A percentile compares a stretch with the other conserved stretches of the same genome.
Conservation (phyloP, 2,888 invertebrate genomes). For the Caenorhabditis sp. region DNA sequence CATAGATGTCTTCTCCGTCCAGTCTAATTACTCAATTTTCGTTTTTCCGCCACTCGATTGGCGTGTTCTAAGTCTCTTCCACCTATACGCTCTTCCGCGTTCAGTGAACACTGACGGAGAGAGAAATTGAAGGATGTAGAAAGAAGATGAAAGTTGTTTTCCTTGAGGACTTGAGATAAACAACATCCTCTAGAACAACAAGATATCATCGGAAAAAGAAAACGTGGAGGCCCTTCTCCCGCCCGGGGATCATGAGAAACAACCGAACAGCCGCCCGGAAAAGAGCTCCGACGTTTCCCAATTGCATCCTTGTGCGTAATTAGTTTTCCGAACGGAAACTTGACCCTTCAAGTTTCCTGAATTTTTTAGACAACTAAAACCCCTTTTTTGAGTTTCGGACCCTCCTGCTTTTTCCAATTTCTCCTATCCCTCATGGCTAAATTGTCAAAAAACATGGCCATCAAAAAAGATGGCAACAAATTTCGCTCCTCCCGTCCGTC, state of each 20-base stretch:
- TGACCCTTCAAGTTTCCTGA: background rate
- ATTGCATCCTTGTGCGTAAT: slow-evolving; percentile 15
- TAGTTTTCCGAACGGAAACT: slow-evolving; percentile 18
- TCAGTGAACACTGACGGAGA: slow-evolving; percentile 17
- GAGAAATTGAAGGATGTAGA: slow-evolving; percentile 30
- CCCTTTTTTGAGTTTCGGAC: background rate
- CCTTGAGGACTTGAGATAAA: slow-evolving; percentile 44
- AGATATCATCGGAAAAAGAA: slow-evolving; percentile 32
- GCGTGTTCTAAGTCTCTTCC: slow-evolving; percentile 34
- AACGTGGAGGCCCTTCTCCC: background rate
- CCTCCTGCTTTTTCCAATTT: slow-evolving; percentile 10
- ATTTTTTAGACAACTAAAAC: background rate
- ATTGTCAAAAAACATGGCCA: slow-evolving; percentile 50
- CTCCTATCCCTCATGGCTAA: slow-evolving; percentile 31
- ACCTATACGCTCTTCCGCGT: slow-evolving; percentile 21
- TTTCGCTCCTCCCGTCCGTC: slow-evolving; percentile 26
- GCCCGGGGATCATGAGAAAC: background rate
- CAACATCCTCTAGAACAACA: slow-evolving; percentile 32
- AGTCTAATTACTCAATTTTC: slow-evolving; percentile 51
- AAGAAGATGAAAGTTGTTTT: slow-evolving; percentile 50
- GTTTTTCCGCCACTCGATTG: slow-evolving; percentile 34
- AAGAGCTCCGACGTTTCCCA: too few relatives aligned
- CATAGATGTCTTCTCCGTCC: slow-evolving; percentile 2
- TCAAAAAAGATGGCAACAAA: slow-evolving; percentile 54
- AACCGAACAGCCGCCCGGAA: slow-evolving; percentile 8